Evolutionary conservation across 1,140 invertebrate genomes (phyloP).

Genomic region (Triops longicaudatus): DNA sequence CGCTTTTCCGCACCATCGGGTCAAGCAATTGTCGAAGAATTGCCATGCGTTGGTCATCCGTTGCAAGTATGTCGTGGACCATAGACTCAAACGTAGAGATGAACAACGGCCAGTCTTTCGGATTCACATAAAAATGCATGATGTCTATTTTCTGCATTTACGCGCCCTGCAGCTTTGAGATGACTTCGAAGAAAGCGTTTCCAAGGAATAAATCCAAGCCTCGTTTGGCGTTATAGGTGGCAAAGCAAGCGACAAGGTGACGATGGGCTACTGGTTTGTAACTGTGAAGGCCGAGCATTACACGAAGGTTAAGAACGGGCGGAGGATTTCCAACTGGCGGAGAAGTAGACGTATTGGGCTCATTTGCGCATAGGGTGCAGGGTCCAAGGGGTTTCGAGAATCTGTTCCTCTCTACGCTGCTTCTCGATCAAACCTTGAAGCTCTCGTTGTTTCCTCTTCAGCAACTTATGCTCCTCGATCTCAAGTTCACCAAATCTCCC

Average conservation of each 20-base stretch:
- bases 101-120: constrained; percentile 16
- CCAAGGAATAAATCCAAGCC: neutral
- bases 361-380: neutral
- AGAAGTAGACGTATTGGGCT: neutral
- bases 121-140: neutral
- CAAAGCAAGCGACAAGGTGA: neutral
- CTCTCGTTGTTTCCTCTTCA: neutral
- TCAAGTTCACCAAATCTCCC: neutral
- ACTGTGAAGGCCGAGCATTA: neutral
- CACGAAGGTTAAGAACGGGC: neutral
- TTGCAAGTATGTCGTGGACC: constrained; percentile 7
- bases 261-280: neutral
- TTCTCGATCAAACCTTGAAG: neutral
- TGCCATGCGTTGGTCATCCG: constrained; percentile 16
- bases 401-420: neutral
- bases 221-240: neutral
- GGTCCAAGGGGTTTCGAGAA: neutral
- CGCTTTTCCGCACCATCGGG: neutral
- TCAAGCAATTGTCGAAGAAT: neutral
- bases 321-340: neutral
- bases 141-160: constrained; percentile 19
- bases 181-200: neutral
- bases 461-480: neutral
- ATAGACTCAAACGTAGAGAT: constrained; percentile 8
- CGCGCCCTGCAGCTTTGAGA: neutral